Evolutionary conservation across 2,113 vertebrate species (phyloP).

Genomic region (Tonatia bakeri): DNA sequence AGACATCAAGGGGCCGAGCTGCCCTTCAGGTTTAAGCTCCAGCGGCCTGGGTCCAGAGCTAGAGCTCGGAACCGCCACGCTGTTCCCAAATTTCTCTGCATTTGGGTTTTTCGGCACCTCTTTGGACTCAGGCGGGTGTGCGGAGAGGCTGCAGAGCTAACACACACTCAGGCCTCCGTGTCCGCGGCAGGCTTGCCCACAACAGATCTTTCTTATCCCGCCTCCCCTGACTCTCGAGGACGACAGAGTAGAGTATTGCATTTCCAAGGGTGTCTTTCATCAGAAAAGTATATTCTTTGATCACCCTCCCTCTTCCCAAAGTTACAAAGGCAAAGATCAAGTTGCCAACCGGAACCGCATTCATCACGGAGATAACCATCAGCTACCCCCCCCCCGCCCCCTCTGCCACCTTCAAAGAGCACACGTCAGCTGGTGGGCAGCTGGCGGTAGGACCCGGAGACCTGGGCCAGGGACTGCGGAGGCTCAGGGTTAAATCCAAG

Average conservation of each 20-base stretch:
- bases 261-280: slow-evolving; percentile 63
- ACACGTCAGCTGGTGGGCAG: neutral
- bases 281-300: slow-evolving; percentile 57
- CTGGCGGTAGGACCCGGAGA: neutral
- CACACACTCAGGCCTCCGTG: neutral
- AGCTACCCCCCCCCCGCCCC: neutral
- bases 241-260: slow-evolving; percentile 33
- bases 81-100: accelerated
- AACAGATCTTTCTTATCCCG: neutral
- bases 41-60: accelerated
- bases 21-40: neutral
- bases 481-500: neutral
- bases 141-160: neutral
- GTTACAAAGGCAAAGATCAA: slow-evolving; percentile 59
- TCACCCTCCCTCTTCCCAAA: slow-evolving; percentile 31
- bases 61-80: accelerated
- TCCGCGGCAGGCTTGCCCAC: neutral
- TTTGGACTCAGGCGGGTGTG: neutral
- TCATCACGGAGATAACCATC: slow-evolving; percentile 49
- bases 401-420: slow-evolving; percentile 12
- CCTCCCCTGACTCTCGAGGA: neutral
- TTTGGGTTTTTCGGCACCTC: neutral
- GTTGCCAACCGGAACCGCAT: slow-evolving; percentile 49
- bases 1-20: accelerated
- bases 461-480: neutral